A percentile compares a stretch with the other conserved stretches of the same genome.
phyloP scores from a whole-genome alignment of 2,113 vertebrate species.

The Sterrhoptilus dennistouni region DNA sequence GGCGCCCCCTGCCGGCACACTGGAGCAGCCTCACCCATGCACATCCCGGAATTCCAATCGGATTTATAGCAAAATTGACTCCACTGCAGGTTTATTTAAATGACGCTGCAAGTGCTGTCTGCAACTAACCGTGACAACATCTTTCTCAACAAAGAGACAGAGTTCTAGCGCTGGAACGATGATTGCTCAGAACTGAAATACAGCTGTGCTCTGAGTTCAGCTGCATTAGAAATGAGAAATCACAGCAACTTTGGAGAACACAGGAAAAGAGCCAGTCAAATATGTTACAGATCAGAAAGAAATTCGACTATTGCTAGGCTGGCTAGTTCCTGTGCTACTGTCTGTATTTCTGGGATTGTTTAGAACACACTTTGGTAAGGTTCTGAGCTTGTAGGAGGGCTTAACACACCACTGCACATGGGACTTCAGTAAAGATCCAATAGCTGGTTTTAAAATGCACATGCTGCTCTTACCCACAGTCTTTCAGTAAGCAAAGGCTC shows the following conservation, averaged over 20 bases:
- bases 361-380: background rate
- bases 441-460: background rate
- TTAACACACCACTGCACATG: accelerated
- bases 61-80: background rate
- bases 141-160: background rate
- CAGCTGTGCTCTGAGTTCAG: background rate
- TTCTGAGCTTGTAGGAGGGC: background rate
- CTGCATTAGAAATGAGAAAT: background rate
- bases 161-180: background rate
- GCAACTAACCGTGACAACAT: background rate
- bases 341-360: background rate
- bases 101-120: background rate
- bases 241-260: background rate
- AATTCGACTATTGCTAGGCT: background rate
- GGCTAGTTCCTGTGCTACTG: background rate
- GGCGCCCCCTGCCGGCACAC: background rate
- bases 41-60: accelerated
- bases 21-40: background rate
- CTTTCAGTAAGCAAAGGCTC: background rate
- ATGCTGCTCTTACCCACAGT: background rate
- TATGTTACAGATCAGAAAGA: background rate
- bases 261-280: background rate
- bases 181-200: background rate
- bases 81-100: background rate
- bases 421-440: background rate